These are phyloP conservation scores for Ryuthela nishihirai DNA, from an alignment of 2,888 invertebrate genomes.

Conservation along the genomic window DNA sequence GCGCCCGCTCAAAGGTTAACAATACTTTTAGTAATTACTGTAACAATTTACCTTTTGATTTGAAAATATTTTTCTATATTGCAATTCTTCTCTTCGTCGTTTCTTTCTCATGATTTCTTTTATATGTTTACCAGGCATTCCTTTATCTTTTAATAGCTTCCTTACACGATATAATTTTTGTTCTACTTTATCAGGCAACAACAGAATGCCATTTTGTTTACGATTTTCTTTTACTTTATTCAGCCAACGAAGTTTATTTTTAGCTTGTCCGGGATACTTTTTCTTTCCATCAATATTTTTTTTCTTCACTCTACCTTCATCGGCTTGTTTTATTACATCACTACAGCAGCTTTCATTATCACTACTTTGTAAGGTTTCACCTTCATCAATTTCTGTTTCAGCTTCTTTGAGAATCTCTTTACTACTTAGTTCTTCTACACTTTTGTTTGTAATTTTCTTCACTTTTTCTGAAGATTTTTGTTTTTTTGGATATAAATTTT, in stretches of 20 bases:
- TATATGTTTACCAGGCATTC: conserved; percentile 22
- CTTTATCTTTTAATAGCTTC: conserved; percentile 31
- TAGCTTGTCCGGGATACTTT: not conserved
- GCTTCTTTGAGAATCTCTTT: no score
- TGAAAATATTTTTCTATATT: conserved; percentile 19
- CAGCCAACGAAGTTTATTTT: no score
- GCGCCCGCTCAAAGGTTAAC: no score
- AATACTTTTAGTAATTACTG: no score
- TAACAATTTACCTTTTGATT: not conserved
- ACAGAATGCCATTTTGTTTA: conserved; percentile 17
- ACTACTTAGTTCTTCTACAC: no score
- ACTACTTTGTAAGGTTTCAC: no score
- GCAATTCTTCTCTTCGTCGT: conserved; percentile 37
- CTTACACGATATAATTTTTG: conserved; percentile 36
- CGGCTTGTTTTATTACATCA: conserved; percentile 2
- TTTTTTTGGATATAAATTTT: not conserved
- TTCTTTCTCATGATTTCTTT: conserved; percentile 34
- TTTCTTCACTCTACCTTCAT: not conserved
- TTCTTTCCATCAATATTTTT: not conserved
- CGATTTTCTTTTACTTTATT: conserved; percentile 15
- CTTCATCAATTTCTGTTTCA: no score
- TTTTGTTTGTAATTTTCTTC: no score
- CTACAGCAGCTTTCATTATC: no score
- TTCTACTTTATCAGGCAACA: conserved; percentile 39
- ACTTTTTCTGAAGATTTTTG: not conserved